Conservation (phyloP, 2,888 invertebrate genomes). For the Parasteatoda lunata region DNA sequence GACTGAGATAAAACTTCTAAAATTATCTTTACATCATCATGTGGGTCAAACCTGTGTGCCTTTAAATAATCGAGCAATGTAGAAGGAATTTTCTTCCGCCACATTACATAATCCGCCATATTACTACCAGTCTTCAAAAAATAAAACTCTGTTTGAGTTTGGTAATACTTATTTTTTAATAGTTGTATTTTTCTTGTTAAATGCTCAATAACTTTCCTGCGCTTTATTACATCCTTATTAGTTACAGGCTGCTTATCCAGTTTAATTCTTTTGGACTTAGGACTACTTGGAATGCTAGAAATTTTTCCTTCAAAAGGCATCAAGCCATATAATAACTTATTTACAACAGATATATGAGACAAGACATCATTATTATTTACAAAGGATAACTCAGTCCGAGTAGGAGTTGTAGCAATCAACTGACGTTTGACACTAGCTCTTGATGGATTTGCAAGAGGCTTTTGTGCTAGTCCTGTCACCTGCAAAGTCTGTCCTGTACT, state of each 20-base stretch:
- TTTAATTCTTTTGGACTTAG: conserved; percentile 71
- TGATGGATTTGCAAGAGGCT: conserved; percentile 24
- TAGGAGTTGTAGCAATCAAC: conserved; percentile 2
- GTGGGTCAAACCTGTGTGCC: conserved; percentile 81
- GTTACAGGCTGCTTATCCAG: conserved; percentile 73
- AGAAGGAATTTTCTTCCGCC: conserved; percentile 84
- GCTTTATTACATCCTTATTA: conserved; percentile 72
- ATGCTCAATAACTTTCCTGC: conserved; percentile 72
- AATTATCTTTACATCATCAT: conserved; percentile 76
- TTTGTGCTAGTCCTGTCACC: conserved; percentile 12
- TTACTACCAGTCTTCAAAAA: conserved; percentile 90
- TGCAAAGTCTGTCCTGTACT: conserved; percentile 27
- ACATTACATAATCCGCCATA: conserved; percentile 89
- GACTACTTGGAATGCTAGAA: conserved; percentile 52
- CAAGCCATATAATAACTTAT: conserved; percentile 47
- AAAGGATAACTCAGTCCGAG: conserved; percentile 11
- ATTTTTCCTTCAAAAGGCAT: conserved; percentile 25
- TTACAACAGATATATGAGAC: conserved; percentile 35
- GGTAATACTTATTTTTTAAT: conserved; percentile 74
- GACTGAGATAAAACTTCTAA: conserved; percentile 26
- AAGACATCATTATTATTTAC: conserved; percentile 43
- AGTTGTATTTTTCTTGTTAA: conserved; percentile 72
- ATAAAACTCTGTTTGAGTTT: conserved; percentile 83
- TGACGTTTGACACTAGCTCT: conserved; percentile 40
- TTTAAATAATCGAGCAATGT: conserved; percentile 85